phyloP scores from a whole-genome alignment of 2,888 invertebrate genomes.

The Drosophila pseudotalamancana region DNA sequence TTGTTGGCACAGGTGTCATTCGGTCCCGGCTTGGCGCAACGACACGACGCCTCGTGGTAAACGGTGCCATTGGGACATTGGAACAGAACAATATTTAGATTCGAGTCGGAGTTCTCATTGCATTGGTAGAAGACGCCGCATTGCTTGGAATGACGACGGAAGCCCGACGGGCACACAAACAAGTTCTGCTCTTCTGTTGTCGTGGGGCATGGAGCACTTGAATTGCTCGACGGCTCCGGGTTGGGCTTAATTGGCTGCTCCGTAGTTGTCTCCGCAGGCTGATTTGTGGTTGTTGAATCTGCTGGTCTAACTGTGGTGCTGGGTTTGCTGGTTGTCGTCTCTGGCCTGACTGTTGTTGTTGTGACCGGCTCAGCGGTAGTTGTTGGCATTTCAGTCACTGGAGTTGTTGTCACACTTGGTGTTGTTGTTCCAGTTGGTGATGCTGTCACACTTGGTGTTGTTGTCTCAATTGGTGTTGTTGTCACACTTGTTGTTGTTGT shows the following conservation, averaged over 20 bases:
- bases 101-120: conserved; percentile 88
- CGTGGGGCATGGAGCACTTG: conserved; percentile 75
- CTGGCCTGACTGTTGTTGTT: conserved; percentile 43
- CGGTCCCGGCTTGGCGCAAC: conserved; percentile 88
- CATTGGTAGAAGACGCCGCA: conserved; percentile 95
- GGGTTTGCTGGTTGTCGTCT: conserved; percentile 36
- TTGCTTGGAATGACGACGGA: conserved; percentile 92
- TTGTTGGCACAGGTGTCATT: conserved; percentile 81
- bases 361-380: conserved; percentile 37
- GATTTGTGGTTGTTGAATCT: conserved; percentile 29
- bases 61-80: conserved; percentile 91
- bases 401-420: conserved; percentile 37
- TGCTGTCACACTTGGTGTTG: conserved; percentile 34
- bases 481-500: no score
- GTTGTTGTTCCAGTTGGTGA: conserved; percentile 41
- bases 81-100: conserved; percentile 90
- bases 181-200: conserved; percentile 88
- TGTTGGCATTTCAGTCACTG: conserved; percentile 30
- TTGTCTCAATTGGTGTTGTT: no score
- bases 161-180: conserved; percentile 92
- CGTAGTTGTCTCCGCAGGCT: conserved; percentile 37
- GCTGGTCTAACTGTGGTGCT: conserved; percentile 11
- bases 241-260: conserved; percentile 17
- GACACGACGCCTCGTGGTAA: conserved; percentile 89
- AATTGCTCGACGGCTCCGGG: conserved; percentile 27